Evolutionary conservation across 2,888 invertebrate genomes (phyloP), one percentile per base, ranked within the genome.

Genomic region (Drosophila paracracens): DNA sequence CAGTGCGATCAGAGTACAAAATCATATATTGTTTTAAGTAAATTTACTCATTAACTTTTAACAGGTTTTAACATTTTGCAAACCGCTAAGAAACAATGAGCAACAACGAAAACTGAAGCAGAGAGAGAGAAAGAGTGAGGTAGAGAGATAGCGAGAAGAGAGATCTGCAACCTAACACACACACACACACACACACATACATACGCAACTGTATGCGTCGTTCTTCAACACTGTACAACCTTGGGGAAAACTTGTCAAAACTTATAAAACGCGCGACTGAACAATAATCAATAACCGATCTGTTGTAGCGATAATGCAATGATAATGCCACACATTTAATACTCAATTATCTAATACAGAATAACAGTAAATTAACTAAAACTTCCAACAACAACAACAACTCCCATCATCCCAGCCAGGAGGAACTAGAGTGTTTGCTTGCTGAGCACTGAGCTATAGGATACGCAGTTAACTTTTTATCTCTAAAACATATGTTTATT

Each of bases 1-100:
- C 81, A 83, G 81, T 82, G 77, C 71, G 62, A 78, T 69, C 57
- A 83, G 83, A 82, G 83, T 83, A 82, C 82, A 83, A 82, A 82
- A 67, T 68, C 46, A 67, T 53, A 60, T 62, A 48, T 65, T 68
- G 46, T 68, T 65, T 72, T 69, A 72, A 77, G 66, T 46, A 25
- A 65, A 77, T 62, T 25, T 63, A 76, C 77, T 77, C 77, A 73
- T 69, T 77, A 69, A 69, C n/a, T 63, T 61, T 73, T 61, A 76
- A 66, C 56, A 40, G 31, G 48, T 40, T 68, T 63, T 50, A 38
- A 77, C n/a, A 6, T 18, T 52, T 52, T 36, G 13, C 25, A 64
- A 33, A 31, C 18, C n/a, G 48, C n/a, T 25, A 25, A 29, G 31
- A 50, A 53, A 53, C 46, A 40, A 61, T 36, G 13, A 50, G 38